Evolutionary conservation across 2,797 vertebrate genomes (phyloP).

Genomic region (Xerus rutilus): DNA sequence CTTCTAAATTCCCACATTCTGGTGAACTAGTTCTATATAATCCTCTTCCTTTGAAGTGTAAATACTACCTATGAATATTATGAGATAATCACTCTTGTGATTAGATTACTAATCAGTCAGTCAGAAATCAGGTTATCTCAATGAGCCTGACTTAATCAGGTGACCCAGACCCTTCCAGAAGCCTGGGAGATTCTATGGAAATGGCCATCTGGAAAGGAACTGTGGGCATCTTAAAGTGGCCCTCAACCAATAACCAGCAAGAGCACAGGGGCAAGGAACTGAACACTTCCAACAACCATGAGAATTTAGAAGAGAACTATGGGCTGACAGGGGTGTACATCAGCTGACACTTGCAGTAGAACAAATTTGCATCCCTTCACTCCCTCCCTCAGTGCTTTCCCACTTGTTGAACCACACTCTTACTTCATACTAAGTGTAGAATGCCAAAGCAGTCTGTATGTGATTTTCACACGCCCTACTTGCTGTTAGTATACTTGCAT

Average conservation of each 20-base stretch:
- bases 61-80: background rate
- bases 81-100: background rate
- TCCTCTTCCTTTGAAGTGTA: too few species aligned
- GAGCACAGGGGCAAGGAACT: background rate
- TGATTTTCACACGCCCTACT: background rate
- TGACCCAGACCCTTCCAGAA: background rate
- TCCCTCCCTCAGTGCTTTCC: fast-evolving
- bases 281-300: background rate
- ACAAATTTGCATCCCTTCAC: background rate
- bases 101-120: background rate
- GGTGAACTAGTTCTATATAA: background rate
- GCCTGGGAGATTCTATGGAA: background rate
- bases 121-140: background rate
- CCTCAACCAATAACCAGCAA: background rate
- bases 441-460: background rate
- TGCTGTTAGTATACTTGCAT: background rate
- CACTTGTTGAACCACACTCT: background rate
- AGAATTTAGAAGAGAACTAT: background rate
- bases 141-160: background rate
- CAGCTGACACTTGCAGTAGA: background rate
- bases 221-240: background rate
- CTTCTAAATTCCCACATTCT: background rate
- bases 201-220: background rate
- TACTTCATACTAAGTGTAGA: background rate
- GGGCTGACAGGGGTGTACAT: background rate